Conservation (phyloP, 2,797 vertebrate genomes). For the Falco naumanni region DNA sequence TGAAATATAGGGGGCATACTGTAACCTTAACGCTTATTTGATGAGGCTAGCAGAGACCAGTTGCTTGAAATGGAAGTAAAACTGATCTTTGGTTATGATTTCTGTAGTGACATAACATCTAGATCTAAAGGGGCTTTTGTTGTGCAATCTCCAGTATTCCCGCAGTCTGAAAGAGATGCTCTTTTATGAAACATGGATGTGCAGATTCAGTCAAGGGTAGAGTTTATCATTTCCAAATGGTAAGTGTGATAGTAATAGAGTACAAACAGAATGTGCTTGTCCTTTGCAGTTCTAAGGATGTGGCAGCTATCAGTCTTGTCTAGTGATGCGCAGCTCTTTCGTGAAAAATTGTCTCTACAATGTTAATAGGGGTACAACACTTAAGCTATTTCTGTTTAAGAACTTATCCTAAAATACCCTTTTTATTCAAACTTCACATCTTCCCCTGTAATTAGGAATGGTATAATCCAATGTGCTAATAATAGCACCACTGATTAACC, state of each 20-base stretch:
- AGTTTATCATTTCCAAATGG: background rate
- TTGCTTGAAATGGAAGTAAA: background rate
- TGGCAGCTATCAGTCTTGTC: background rate
- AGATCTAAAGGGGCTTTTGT: background rate
- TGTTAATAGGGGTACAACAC: background rate
- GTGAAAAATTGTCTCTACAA: background rate
- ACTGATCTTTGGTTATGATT: background rate
- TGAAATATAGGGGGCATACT: background rate
- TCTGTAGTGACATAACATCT: background rate
- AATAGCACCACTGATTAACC: background rate
- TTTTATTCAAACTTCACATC: background rate
- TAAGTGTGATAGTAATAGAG: background rate
- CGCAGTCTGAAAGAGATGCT: background rate
- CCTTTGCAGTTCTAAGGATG: background rate
- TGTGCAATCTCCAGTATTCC: background rate
- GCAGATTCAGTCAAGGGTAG: background rate
- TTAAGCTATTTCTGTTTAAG: background rate
- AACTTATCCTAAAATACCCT: background rate
- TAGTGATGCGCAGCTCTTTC: background rate
- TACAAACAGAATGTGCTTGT: background rate
- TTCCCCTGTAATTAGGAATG: background rate
- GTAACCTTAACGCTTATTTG: background rate
- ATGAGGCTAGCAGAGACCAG: background rate
- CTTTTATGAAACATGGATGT: background rate
- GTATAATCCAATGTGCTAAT: background rate